These are phyloP conservation scores for Myrmecobius fasciatus DNA, from an alignment of 2,113 vertebrate genomes.

Conservation along the genomic window DNA sequence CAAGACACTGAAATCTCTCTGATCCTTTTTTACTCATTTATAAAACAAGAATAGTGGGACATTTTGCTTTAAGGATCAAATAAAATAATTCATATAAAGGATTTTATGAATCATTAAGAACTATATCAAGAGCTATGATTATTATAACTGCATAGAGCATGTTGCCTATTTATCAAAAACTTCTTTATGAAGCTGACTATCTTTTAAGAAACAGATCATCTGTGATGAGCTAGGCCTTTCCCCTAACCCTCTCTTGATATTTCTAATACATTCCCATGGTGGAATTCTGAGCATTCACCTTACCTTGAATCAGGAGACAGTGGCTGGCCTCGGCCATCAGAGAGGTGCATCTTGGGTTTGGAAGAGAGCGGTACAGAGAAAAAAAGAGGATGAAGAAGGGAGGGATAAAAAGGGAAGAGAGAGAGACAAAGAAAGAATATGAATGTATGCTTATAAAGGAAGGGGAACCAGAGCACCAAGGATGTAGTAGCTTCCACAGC, in stretches of 20 bases:
- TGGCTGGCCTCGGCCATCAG: slow-evolving; percentile 82
- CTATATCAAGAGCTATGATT: not conserved
- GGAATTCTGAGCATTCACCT: slow-evolving; percentile 21
- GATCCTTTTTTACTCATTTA: slow-evolving; percentile 25
- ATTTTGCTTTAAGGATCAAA: not conserved
- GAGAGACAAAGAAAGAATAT: not conserved
- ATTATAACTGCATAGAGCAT: not conserved
- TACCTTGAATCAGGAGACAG: slow-evolving; percentile 88
- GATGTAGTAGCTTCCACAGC: not conserved
- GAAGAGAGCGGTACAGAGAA: slow-evolving; percentile 55
- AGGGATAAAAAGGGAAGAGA: slow-evolving; percentile 9
- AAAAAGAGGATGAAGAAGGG: accelerated
- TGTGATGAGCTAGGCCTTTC: not conserved
- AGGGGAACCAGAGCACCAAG: not conserved
- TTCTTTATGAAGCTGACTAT: not conserved
- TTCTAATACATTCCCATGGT: not conserved
- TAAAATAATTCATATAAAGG: not conserved
- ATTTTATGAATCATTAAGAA: not conserved
- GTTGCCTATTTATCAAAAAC: not conserved
- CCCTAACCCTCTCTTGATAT: not conserved
- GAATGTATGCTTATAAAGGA: slow-evolving; percentile 34
- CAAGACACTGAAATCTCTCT: not conserved
- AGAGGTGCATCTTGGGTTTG: slow-evolving; percentile 80
- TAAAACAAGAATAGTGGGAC: not conserved
- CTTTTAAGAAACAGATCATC: slow-evolving; percentile 42